Evolutionary conservation across 1,140 invertebrate species (phyloP), one percentile per base, ranked within the genome.

Genomic region (Bombus affinis): DNA sequence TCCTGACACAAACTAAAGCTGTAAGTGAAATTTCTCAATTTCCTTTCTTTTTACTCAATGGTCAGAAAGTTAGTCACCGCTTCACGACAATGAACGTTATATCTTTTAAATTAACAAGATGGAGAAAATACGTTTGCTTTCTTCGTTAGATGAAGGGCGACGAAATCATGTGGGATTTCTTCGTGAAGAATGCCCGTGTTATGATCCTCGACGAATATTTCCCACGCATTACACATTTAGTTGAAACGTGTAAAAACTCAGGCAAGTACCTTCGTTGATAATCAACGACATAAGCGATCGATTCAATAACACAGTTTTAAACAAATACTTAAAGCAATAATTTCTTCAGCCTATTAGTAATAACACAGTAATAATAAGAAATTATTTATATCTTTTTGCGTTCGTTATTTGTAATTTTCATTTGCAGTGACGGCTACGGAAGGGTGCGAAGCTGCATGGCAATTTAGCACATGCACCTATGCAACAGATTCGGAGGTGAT

Each of bases 1-100:
- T 92, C n/a, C 0, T 92, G 18, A 32, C 57, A 9, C 66, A 80
- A n/a, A 87, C 85, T n/a, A 91, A 92, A 86, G n/a, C 73, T 3
- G 92, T 92, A 71, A 91, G 68, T 88, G 73, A 66, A 59, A 57
- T 37, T 66, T 47, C 2, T 1, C 13, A 32, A 35, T 70, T 37
- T 28, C 12, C 13, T 35, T 39, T 18, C 18, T 53, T 22, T 22
- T 53, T 2, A 4, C 2, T n/a, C 4, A 2, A 53, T 22, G 18
- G 47, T 53, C 47, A 53, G 1, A 6, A 53, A 53, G 18, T 53
- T 22, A 22, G 18, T 22, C 18, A 2, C 0, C 47, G 0, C 2
- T 22, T 53, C 47, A 2, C 47, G 8, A 53, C 18, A 3, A 53
- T 53, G 47, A 22, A 53, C 47, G 47, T 53, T 53, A 53, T 6